Conservation (phyloP, 2,888 invertebrate genomes). For the Acanthoscelides obtectus region DNA sequence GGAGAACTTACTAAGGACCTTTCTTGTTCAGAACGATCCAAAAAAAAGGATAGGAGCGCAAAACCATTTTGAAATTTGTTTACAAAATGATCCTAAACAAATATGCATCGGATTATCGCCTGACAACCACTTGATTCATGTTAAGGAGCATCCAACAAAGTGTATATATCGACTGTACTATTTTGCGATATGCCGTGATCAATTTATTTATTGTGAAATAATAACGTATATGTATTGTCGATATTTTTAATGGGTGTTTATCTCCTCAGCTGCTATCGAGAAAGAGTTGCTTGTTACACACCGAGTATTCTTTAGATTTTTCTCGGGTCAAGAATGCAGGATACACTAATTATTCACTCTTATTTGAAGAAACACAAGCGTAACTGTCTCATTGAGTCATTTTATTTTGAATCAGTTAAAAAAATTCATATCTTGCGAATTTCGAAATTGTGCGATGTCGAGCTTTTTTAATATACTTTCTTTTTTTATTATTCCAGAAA, state of each 20-base stretch:
- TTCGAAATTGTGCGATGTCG: too few species aligned
- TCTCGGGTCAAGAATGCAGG: neutral
- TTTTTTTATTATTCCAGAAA: conserved; percentile 50
- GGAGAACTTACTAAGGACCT: too few species aligned
- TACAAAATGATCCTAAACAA: too few species aligned
- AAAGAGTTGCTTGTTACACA: neutral
- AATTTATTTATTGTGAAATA: neutral
- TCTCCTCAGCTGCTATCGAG: neutral
- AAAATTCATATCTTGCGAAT: neutral
- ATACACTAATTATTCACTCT: neutral
- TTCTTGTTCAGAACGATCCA: too few species aligned
- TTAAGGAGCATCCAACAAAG: too few species aligned
- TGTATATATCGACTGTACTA: neutral
- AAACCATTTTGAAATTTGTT: too few species aligned
- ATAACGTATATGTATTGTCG: neutral
- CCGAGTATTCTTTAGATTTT: neutral
- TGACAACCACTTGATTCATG: too few species aligned
- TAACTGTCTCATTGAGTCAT: neutral
- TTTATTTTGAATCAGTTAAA: neutral
- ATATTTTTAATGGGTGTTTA: neutral
- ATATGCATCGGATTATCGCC: too few species aligned
- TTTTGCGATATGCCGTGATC: neutral
- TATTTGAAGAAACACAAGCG: neutral
- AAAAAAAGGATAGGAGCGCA: too few species aligned
- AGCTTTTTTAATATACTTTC: neutral